Percentiles rank a stretch among this genome's conserved stretches.
These are phyloP conservation scores for Hoplodrina blanda DNA, from an alignment of 2,888 invertebrate species.

Conservation along the genomic window DNA sequence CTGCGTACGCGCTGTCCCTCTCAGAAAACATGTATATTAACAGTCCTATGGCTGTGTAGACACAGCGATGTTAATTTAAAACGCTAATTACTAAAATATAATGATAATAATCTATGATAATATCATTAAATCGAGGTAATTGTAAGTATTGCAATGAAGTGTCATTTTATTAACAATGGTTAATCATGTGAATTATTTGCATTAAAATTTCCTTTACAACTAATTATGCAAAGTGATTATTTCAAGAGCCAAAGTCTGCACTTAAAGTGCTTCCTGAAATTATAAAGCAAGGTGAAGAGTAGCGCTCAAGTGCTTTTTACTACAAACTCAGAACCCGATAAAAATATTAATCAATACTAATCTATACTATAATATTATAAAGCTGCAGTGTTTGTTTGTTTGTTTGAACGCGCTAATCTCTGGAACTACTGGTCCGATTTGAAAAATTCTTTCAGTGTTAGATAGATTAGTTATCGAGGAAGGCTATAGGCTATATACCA, in stretches of 20 bases:
- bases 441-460: too few relatives aligned
- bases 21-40: too few relatives aligned
- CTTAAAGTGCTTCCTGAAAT: background rate
- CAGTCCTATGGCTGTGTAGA: too few relatives aligned
- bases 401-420: too few relatives aligned
- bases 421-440: too few relatives aligned
- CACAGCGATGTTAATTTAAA: too few relatives aligned
- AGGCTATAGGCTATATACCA: too few relatives aligned
- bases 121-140: background rate
- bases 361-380: too few relatives aligned
- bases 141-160: constrained; percentile 1
- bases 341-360: too few relatives aligned
- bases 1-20: constrained; percentile 43
- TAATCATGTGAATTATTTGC: background rate
- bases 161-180: background rate
- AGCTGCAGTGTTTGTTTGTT: too few relatives aligned
- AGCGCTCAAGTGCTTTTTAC: background rate
- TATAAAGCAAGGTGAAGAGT: background rate
- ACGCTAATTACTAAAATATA: background rate
- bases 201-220: constrained; percentile 8
- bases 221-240: background rate
- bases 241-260: background rate
- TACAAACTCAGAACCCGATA: too few relatives aligned
- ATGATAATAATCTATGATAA: constrained; percentile 1
- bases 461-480: too few relatives aligned